Evolutionary conservation across 2,113 vertebrate genomes (phyloP), one percentile per base, ranked within the genome.

Genomic region (Malurus melanocephalus): DNA sequence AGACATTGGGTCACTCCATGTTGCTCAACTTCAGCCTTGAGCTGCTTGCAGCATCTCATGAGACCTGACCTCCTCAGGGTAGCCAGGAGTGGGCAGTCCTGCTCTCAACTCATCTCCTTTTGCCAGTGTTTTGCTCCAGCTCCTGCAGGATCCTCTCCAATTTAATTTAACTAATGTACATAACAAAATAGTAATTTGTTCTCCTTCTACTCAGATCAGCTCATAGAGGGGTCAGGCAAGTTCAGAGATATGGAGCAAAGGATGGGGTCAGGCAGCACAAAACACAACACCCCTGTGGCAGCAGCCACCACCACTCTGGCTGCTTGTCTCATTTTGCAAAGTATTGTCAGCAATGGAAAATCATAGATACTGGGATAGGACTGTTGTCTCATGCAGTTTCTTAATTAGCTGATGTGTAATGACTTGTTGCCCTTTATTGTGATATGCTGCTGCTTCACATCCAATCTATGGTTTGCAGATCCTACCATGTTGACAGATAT

Each of bases 401-500:
- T 40, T 78, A 62, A 80, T 52, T 11, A 72, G 8, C n/a, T 67
- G 11, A 60, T 2, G 59, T 73, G 16, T 28, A 33, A 75, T 23
- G 4, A 76, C 46, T 67, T 33, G 5, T 35, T 84, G 72, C 27
- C 24, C 26, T 61, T 78, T 65, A 26, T 8, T 74, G 69, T 40
- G 28, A 73, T 24, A 18, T 1, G 1, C n/a, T 80, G 60, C 32
- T 48, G 0, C 16, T 43, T 87, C 19, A 55, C 26, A 32, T n/a
- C 9, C 9, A 2, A 4, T 81, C 71, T 92, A 3, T 93, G 61
- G 79, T n/a, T 93, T 90, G 80, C 95, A 99, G 99, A 99, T 96
- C 99, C 99, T 67, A 99, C 99, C 87, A 99, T 99, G 99, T 93
- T 99, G 94, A 99, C 99, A 26, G 99, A 99, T 90, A 99, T 99